Evolutionary conservation across 2,888 invertebrate genomes (phyloP).

Genomic region (Chymomyza procnemis): DNA sequence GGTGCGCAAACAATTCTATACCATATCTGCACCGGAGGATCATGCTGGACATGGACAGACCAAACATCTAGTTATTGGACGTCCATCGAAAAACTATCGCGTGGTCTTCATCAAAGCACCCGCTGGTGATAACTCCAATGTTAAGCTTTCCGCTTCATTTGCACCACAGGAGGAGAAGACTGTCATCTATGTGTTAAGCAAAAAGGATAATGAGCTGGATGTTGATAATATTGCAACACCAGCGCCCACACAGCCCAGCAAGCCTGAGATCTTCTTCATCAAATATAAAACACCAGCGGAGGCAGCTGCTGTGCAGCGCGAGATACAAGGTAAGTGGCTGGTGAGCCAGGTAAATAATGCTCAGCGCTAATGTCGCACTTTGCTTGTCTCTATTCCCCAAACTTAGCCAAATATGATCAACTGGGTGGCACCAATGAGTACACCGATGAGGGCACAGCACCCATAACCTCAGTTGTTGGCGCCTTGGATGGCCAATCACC

Average conservation of each 20-base stretch:
- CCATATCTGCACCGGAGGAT: slow-evolving; percentile 76
- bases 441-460: slow-evolving; percentile 70
- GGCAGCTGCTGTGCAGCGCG: slow-evolving; percentile 74
- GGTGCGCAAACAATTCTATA: slow-evolving; percentile 74
- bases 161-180: slow-evolving; percentile 78
- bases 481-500: slow-evolving; percentile 54
- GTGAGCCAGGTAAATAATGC: slow-evolving; percentile 11
- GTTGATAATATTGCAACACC: slow-evolving; percentile 71
- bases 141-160: slow-evolving; percentile 70
- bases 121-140: slow-evolving; percentile 43
- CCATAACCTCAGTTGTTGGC: slow-evolving; percentile 73
- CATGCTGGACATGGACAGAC: slow-evolving; percentile 43
- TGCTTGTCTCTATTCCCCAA: neutral
- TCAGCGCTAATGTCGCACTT: slow-evolving; percentile 16
- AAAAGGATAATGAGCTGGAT: slow-evolving; percentile 72
- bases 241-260: slow-evolving; percentile 60
- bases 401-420: slow-evolving; percentile 72
- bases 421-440: slow-evolving; percentile 74
- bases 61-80: slow-evolving; percentile 73
- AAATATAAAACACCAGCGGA: slow-evolving; percentile 77
- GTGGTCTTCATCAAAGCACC: slow-evolving; percentile 78
- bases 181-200: slow-evolving; percentile 76
- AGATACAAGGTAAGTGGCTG: slow-evolving; percentile 70
- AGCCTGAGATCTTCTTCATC: slow-evolving; percentile 78
- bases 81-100: slow-evolving; percentile 75